Evolutionary conservation across 2,888 invertebrate species (phyloP).

Genomic region (Apoda limacodes): DNA sequence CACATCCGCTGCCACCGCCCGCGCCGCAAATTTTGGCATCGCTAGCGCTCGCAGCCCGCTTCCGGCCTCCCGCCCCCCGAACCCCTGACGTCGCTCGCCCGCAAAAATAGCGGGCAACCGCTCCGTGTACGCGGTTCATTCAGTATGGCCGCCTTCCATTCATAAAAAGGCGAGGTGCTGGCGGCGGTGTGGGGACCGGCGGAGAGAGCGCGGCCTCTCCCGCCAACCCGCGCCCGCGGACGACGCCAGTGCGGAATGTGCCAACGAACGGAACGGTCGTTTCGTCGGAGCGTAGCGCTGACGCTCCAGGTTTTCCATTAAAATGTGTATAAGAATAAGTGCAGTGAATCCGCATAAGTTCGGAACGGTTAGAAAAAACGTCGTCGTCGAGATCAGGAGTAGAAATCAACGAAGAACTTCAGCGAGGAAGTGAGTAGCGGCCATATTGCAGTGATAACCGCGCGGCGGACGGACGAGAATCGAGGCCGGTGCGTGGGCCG

Average conservation of each 20-base stretch:
- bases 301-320: slow-evolving; percentile 70
- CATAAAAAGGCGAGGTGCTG: slow-evolving; percentile 75
- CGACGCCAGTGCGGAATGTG: slow-evolving; percentile 70
- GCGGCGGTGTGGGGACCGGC: slow-evolving; percentile 55
- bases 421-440: slow-evolving; percentile 71
- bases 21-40: slow-evolving; percentile 70
- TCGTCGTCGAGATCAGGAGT: slow-evolving; percentile 68
- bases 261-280: slow-evolving; percentile 69
- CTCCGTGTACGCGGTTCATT: slow-evolving; percentile 75
- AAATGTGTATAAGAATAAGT: slow-evolving; percentile 71
- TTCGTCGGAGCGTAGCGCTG: slow-evolving; percentile 71
- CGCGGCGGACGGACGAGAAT: slow-evolving; percentile 71
- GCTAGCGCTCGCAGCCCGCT: slow-evolving; percentile 63
- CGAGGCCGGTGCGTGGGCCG: slow-evolving; percentile 71
- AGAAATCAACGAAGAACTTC: slow-evolving; percentile 70
- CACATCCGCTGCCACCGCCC: slow-evolving; percentile 67
- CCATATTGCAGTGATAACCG: slow-evolving; percentile 71
- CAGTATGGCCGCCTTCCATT: slow-evolving; percentile 80
- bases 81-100: slow-evolving; percentile 53
- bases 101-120: slow-evolving; percentile 69
- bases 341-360: slow-evolving; percentile 70
- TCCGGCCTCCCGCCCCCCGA: slow-evolving; percentile 62
- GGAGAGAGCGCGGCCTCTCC: slow-evolving; percentile 63
- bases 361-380: slow-evolving; percentile 66
- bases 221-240: slow-evolving; percentile 61